Evolutionary conservation across 2,113 vertebrate genomes (phyloP), one percentile per base, ranked within the genome.

Genomic region (Neofelis nebulosa): DNA sequence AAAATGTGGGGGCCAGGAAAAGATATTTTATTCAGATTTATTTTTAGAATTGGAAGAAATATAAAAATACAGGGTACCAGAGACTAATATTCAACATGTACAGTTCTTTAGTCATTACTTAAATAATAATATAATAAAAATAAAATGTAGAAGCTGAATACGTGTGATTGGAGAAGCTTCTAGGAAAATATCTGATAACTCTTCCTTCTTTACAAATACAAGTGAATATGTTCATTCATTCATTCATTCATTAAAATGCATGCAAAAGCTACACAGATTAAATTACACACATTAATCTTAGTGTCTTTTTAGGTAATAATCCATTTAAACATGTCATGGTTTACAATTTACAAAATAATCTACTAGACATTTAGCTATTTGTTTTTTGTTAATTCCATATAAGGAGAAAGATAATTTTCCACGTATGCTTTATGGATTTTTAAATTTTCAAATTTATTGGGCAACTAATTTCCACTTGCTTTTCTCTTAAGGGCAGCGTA

Each of bases 41-140:
- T 74, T 79, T 73, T 87, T 87, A 29, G 80, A 92, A 83, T 73
- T 91, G 94, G 73, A 93, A 94, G n/a, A 74, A 65, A 81, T 41
- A 66, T 7, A 92, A 71, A 94, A 87, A 38, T 19, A 89, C 4
- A 25, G 33, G 36, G 11, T 45, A 74, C 7, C 50, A 57, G 38
- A 91, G 88, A 74, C 27, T 86, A 68, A 69, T 33, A 36, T 36
- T 33, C 29, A 66, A 48, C 16, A 14, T 23, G 5, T 15, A 13
- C 2, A 88, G 3, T 79, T 78, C 36, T 80, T 87, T 10, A 73
- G 7, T 80, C 68, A 81, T 48, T 87, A 89, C 50, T 82, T 87
- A 52, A 74, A 84, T 81, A 57, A 80, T 50, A 79, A 74, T 29
- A 45, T 21, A 80, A 81, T 83, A 82, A 33, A 86, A 81, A 45